A percentile compares a stretch with the other conserved stretches of the same genome.
Evolutionary conservation across 2,888 invertebrate species (phyloP).

Genomic region (Argyra leucocephala): DNA sequence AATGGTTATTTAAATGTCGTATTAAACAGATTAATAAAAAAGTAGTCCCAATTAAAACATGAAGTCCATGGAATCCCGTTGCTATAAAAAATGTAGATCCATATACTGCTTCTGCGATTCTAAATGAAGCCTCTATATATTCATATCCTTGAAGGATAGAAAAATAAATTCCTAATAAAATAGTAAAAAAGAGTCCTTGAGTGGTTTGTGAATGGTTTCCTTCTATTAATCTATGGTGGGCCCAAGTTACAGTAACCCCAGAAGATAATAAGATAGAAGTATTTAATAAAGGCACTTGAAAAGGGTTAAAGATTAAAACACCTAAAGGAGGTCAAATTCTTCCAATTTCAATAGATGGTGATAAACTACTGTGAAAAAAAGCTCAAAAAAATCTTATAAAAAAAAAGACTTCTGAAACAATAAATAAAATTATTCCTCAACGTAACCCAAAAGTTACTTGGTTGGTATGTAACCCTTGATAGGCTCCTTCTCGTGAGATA

Average conservation of each 20-base stretch:
- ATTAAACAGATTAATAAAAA: no score
- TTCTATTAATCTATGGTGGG: no score
- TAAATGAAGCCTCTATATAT: constrained; percentile 55
- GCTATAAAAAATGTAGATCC: constrained; percentile 63
- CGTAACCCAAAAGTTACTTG: constrained; percentile 51
- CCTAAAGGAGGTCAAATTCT: no score
- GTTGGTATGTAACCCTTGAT: constrained; percentile 55
- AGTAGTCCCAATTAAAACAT: constrained; percentile 55
- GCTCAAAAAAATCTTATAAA: constrained; percentile 53
- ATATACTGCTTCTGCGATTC: constrained; percentile 53
- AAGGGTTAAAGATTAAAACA: no score
- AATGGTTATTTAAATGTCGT: no score
- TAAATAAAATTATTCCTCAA: no score
- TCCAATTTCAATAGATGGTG: constrained; percentile 50
- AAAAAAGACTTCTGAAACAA: constrained; percentile 54
- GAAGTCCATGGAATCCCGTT: constrained; percentile 66
- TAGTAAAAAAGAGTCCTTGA: no score
- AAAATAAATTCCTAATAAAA: constrained; percentile 56
- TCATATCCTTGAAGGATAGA: constrained; percentile 57
- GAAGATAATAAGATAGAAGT: no score
- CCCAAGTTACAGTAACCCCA: no score
- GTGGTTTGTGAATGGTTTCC: no score
- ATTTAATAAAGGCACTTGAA: no score
- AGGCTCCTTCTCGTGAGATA: constrained; percentile 56
- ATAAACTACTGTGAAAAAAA: constrained; percentile 39